Evolutionary conservation across 2,113 vertebrate genomes (phyloP), one percentile per base, ranked within the genome.

Genomic region (Tor tambroides): DNA sequence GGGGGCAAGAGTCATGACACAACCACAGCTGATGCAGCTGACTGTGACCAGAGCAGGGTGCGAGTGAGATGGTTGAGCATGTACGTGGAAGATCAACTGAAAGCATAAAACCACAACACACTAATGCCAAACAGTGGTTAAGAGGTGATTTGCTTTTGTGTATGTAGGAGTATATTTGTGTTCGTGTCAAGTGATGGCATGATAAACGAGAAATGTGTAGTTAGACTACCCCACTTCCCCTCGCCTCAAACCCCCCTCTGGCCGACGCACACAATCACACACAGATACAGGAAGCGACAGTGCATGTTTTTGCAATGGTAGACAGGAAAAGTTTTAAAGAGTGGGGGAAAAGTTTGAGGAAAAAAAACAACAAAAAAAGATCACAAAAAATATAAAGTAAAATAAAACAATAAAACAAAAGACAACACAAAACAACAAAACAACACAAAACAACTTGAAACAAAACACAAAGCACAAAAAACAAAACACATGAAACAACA

Each of bases 251-350:
- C 76, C 76, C 71, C 56, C 49, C 56, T 38, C 78, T 30, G 79
- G 8, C 35, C 82, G 8, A 79, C 49, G 43, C 54, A 83, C 81
- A 85, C 85, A 74, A 86, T 65, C 85, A 80, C 54, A 51, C 71
- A 86, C 63, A 90, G 91, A 92, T 86, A 90, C 90, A 94, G 91
- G 93, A 94, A 95, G 91, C 92, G 93, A 93, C 92, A 91, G 90
- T 85, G 91, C 90, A 87, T 91, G 90, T 91, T 95, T 95, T 93
- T 90, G 92, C 89, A 30, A 84, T 87, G 49, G 89, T 89, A 89
- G 89, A 94, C 91, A 95, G 91, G 93, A 94, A 95, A 91, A 86
- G 72, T 92, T 91, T 92, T 92, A 90, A 89, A 90, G 87, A 80
- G 71, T 35, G 86, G 69, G 85, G 85, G 85, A 1, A n/a, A 80